Conservation (phyloP, 2,797 vertebrate species). For the Eupleurogrammus muticus region DNA sequence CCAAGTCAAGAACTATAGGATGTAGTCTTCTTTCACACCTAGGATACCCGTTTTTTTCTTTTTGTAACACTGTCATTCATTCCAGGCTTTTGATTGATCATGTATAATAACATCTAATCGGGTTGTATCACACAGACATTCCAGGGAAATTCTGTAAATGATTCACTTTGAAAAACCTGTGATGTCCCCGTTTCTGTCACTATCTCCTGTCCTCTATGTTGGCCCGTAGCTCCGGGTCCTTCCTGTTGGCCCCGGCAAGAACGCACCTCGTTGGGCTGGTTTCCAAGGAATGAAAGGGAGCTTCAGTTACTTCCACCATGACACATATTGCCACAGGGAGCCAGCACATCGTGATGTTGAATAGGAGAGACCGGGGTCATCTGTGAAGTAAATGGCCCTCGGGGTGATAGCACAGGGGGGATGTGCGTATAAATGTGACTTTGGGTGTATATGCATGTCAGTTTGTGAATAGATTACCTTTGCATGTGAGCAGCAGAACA, state of each 20-base stretch:
- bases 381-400: constrained; percentile 47
- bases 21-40: not conserved
- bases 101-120: not conserved
- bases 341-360: constrained; percentile 45
- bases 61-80: not conserved
- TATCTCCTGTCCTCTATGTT: constrained; percentile 9
- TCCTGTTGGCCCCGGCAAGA: constrained; percentile 45
- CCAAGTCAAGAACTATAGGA: no score
- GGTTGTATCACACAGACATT: not conserved
- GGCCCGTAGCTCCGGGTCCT: constrained; percentile 50
- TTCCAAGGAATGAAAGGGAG: constrained; percentile 64
- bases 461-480: constrained; percentile 20
- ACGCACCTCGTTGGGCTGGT: constrained; percentile 47
- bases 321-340: constrained; percentile 66
- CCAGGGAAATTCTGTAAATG: not conserved
- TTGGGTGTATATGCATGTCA: not conserved
- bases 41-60: not conserved
- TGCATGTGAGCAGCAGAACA: not conserved
- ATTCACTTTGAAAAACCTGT: not conserved
- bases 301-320: constrained; percentile 69
- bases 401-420: constrained; percentile 13
- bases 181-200: not conserved
- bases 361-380: constrained; percentile 49
- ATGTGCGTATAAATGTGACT: not conserved
- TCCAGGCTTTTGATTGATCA: not conserved